Evolutionary conservation across 2,888 invertebrate genomes (phyloP).

Genomic region (Nesidiocoris tenuis): DNA sequence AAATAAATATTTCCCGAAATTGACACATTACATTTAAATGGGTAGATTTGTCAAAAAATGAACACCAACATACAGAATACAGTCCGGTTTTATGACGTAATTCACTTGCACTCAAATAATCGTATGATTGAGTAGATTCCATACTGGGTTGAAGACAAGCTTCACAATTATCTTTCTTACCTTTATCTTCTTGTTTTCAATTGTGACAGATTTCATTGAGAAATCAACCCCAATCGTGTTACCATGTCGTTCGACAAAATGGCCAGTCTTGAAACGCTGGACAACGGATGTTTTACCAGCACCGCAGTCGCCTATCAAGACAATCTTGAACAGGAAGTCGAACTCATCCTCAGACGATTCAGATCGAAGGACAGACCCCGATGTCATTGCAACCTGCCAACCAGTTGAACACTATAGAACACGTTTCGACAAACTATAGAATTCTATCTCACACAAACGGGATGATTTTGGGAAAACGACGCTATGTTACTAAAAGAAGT

Average conservation of each 20-base stretch:
- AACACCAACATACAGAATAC: too few species aligned
- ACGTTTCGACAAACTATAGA: too few species aligned
- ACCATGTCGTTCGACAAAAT: conserved; percentile 91
- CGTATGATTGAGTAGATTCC: background rate
- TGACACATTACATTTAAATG: too few species aligned
- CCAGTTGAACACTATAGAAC: too few species aligned
- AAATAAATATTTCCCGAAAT: too few species aligned
- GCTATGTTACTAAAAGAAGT: too few species aligned
- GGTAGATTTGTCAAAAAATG: too few species aligned
- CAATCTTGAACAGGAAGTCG: conserved; percentile 94
- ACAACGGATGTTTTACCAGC: conserved; percentile 94
- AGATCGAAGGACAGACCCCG: conserved; percentile 51
- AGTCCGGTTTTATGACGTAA: background rate
- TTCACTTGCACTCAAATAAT: background rate
- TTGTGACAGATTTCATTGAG: conserved; percentile 93
- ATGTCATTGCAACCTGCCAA: too few species aligned
- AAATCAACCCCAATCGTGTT: conserved; percentile 98
- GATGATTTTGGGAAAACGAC: too few species aligned
- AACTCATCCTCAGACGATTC: conserved; percentile 72
- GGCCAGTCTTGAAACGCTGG: conserved; percentile 92
- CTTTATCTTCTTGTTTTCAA: conserved; percentile 94
- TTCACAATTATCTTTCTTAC: too few species aligned
- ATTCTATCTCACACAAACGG: too few species aligned
- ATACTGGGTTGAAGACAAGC: too few species aligned
- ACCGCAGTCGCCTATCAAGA: conserved; percentile 87